phyloP scores from a whole-genome alignment of 2,113 vertebrate genomes.

The Patagioenas fasciata region DNA sequence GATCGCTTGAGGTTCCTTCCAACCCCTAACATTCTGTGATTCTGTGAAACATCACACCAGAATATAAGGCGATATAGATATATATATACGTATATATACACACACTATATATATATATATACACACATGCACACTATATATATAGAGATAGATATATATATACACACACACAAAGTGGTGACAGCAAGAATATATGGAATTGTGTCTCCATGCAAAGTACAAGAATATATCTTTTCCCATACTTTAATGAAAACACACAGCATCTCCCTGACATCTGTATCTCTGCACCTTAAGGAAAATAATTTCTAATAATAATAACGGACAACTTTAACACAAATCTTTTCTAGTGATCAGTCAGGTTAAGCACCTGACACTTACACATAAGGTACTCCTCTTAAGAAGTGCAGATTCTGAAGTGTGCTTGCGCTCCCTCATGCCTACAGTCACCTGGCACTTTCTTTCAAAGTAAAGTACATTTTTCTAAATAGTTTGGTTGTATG shows the following conservation, averaged over 20 bases:
- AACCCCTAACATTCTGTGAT: too few species aligned
- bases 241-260: background rate
- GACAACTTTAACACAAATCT: background rate
- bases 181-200: background rate
- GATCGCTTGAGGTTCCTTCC: too few species aligned
- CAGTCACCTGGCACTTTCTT: rapidly evolving
- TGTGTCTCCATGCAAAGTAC: background rate
- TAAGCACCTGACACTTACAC: rapidly evolving
- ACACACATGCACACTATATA: background rate
- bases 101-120: background rate
- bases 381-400: background rate
- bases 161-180: background rate
- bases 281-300: background rate
- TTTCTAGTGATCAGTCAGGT: background rate
- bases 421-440: background rate
- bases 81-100: background rate
- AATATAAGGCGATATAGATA: background rate
- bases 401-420: background rate
- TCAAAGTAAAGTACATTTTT: background rate
- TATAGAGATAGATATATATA: background rate
- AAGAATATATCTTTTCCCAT: background rate
- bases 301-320: background rate
- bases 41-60: background rate
- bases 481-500: background rate
- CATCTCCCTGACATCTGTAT: background rate